A percentile compares a stretch with the other conserved stretches of the same genome.
Evolutionary conservation across 2,888 invertebrate genomes (phyloP).

Genomic region (Drosophila maculinotata): DNA sequence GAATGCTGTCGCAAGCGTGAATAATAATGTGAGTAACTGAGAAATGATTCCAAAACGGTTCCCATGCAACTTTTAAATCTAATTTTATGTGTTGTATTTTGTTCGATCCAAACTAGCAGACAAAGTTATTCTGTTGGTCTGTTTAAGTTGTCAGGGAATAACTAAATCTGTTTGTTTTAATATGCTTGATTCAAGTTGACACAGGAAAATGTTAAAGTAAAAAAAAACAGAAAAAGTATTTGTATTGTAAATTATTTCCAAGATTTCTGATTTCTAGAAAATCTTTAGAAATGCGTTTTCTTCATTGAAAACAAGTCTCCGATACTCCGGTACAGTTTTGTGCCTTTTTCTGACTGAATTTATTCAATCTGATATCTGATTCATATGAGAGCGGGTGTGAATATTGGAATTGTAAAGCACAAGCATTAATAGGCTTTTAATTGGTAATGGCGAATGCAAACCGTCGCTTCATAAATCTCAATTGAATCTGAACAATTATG

Average conservation of each 20-base stretch:
- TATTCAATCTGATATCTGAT: too few relatives aligned
- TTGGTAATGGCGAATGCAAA: slow-evolving; percentile 9
- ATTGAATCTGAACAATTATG: slow-evolving; percentile 67
- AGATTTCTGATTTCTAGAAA: too few relatives aligned
- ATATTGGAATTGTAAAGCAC: slow-evolving; percentile 27
- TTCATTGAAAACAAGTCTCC: too few relatives aligned
- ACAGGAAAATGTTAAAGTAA: too few relatives aligned
- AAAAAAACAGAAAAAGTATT: too few relatives aligned
- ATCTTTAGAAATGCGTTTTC: too few relatives aligned
- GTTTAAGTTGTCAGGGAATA: not conserved
- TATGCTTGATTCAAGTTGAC: too few relatives aligned
- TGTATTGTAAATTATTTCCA: too few relatives aligned
- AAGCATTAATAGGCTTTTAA: slow-evolving; percentile 21
- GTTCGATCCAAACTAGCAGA: not conserved
- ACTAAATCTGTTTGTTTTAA: too few relatives aligned
- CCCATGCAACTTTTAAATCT: not conserved
- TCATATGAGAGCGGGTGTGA: slow-evolving; percentile 12
- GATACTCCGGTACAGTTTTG: too few relatives aligned
- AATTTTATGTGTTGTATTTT: not conserved
- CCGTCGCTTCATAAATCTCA: slow-evolving; percentile 54
- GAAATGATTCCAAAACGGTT: not conserved
- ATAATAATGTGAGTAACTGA: slow-evolving; percentile 23
- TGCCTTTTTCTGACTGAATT: not conserved
- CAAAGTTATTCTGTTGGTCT: too few relatives aligned
- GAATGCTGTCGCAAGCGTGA: not conserved